A percentile compares a stretch with the other conserved stretches of the same genome.
These are phyloP conservation scores for Drosophila antonietae DNA, from an alignment of 2,888 invertebrate genomes.

Conservation along the genomic window DNA sequence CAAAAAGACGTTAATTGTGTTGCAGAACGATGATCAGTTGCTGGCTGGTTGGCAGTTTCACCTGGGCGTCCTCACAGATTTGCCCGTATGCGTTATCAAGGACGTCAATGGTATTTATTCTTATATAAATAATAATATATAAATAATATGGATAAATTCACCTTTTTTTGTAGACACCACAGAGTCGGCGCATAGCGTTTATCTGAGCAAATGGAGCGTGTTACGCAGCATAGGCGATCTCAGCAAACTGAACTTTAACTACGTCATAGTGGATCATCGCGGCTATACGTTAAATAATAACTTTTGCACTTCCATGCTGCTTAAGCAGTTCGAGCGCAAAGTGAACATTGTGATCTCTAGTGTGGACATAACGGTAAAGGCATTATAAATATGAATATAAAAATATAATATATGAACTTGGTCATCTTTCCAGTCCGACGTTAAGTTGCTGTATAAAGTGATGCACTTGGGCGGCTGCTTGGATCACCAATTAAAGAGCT, in stretches of 20 bases:
- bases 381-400: background rate
- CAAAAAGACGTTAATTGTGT: conserved; percentile 78
- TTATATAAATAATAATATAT: background rate
- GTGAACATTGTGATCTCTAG: conserved; percentile 82
- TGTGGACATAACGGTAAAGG: conserved; percentile 80
- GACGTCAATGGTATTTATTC: conserved; percentile 63
- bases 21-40: conserved; percentile 79
- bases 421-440: conserved; percentile 71
- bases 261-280: conserved; percentile 82
- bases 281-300: conserved; percentile 81
- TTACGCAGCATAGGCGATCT: conserved; percentile 80
- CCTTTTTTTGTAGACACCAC: conserved; percentile 67
- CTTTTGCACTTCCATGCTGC: conserved; percentile 82
- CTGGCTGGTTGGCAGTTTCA: conserved; percentile 83
- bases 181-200: conserved; percentile 75
- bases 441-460: conserved; percentile 81
- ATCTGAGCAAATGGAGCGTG: conserved; percentile 82
- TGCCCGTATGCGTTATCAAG: conserved; percentile 74
- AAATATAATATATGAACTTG: background rate
- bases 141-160: background rate
- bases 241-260: conserved; percentile 80
- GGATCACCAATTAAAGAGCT: conserved; percentile 71
- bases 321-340: conserved; percentile 82
- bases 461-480: conserved; percentile 81
- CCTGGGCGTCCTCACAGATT: conserved; percentile 74